These are phyloP conservation scores for Drosophila kuntzei DNA, from an alignment of 2,888 invertebrate genomes.

Conservation along the genomic window DNA sequence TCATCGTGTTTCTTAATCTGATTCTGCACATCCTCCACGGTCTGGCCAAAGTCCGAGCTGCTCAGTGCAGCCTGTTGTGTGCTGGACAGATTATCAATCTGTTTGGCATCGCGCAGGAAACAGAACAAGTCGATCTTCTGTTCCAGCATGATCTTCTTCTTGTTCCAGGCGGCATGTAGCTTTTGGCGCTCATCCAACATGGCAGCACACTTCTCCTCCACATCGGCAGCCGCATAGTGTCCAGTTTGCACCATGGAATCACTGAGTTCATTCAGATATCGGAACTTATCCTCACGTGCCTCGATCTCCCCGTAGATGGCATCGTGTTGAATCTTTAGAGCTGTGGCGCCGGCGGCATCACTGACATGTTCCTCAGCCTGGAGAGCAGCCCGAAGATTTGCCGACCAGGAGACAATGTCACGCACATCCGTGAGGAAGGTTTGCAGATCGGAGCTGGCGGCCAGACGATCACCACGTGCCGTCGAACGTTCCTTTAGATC, in stretches of 20 bases:
- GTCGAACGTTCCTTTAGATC: constrained; percentile 93
- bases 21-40: constrained; percentile 95
- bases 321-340: constrained; percentile 93
- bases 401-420: constrained; percentile 95
- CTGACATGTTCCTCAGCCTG: constrained; percentile 93
- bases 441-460: constrained; percentile 95
- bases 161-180: constrained; percentile 94
- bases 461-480: constrained; percentile 91
- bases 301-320: constrained; percentile 94
- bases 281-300: constrained; percentile 93
- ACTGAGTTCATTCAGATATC: constrained; percentile 90
- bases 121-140: constrained; percentile 97
- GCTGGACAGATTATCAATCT: constrained; percentile 94
- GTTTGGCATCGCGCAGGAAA: constrained; percentile 97
- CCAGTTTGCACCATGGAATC: constrained; percentile 93
- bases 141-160: constrained; percentile 94
- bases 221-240: constrained; percentile 93
- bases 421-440: constrained; percentile 94
- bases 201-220: constrained; percentile 91
- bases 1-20: constrained; percentile 97
- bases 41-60: constrained; percentile 90
- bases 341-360: constrained; percentile 93
- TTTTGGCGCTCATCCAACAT: constrained; percentile 92
- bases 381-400: constrained; percentile 91
- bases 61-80: constrained; percentile 93